Evolutionary conservation across 1,140 invertebrate genomes (phyloP), one percentile per base, ranked within the genome.

Genomic region (Zaprionus nigranus): DNA sequence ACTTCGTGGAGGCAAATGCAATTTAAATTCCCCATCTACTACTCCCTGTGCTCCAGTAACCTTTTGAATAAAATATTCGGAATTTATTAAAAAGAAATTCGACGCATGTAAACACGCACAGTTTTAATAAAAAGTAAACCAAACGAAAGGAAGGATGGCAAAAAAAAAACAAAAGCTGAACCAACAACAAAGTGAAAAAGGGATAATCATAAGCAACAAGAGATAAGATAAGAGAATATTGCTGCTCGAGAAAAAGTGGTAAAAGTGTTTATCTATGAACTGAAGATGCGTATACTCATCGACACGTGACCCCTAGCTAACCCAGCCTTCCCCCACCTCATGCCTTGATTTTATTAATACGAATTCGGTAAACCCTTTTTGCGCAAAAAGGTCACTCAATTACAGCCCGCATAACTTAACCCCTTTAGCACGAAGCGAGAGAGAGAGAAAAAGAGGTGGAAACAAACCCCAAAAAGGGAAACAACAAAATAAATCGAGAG

Each of bases 321-420:
- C 13, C 9, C 13, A 26, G 5, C 1, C 13, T n/a, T 5, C 20
- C 7, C 13, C 11, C 13, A 15, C 0, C 22, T 15, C 5, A 5
- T 17, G n/a, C 51, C 63, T 51, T 73, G 43, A 73, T 66, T 49
- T 71, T 57, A 76, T 77, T 73, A 77, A 72, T 72, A 72, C 60
- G 66, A 66, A 58, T 57, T 24, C 24, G 30, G 15, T 40, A 28
- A 38, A 60, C 69, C 56, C 62, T 77, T 67, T 51, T 59, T 71
- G 38, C 28, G 43, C 36, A 40, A 78, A 78, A 78, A 78, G 75
- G 75, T 78, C 64, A 74, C 70, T 68, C 69, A 62, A 74, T 78
- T 78, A 78, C 63, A 58, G 53, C 15, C n/a, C 59, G 57, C 75
- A 78, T 66, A 74, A 74, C 63, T 78, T 78, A 68, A 67, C 75